A percentile compares a stretch with the other conserved stretches of the same genome.
Conservation (phyloP, 2,113 vertebrate species). For the Ameiurus melas region DNA sequence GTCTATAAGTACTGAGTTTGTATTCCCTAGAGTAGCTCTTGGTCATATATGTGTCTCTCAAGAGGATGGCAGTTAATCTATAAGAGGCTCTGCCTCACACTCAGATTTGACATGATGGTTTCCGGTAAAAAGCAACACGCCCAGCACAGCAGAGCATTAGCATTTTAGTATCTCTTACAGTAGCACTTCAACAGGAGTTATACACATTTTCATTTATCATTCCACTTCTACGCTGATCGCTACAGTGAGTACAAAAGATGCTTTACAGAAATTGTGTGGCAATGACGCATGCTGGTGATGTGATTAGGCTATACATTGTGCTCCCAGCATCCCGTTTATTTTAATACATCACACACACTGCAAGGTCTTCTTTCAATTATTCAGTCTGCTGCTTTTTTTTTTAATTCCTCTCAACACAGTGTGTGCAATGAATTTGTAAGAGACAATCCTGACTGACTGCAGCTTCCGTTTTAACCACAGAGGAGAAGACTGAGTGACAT, state of each 20-base stretch:
- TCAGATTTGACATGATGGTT: constrained; percentile 23
- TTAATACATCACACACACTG: constrained; percentile 5
- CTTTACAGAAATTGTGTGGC: constrained; percentile 2
- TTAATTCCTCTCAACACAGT: background rate
- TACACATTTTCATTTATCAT: background rate
- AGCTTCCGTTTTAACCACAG: constrained; percentile 9
- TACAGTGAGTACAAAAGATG: background rate
- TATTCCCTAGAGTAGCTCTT: constrained; percentile 29
- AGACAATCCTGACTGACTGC: constrained; percentile 24
- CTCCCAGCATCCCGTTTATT: constrained; percentile 21
- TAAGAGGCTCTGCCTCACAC: constrained; percentile 4
- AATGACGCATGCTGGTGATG: background rate
- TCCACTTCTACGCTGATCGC: background rate
- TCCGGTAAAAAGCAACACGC: constrained; percentile 20
- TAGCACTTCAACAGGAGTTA: background rate
- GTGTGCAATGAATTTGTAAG: constrained; percentile 30
- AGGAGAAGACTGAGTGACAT: constrained; percentile 26
- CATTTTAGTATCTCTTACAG: constrained; percentile 12
- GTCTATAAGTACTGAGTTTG: background rate
- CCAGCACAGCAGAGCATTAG: constrained; percentile 18
- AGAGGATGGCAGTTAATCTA: constrained; percentile 40
- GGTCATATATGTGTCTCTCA: constrained; percentile 18
- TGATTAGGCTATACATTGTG: constrained; percentile 21
- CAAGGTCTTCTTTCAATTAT: constrained; percentile 25
- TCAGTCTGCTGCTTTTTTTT: background rate